A percentile compares a stretch with the other conserved stretches of the same genome.
Conservation (phyloP, 2,888 invertebrate genomes). For the Ditylenchus weischeri region DNA sequence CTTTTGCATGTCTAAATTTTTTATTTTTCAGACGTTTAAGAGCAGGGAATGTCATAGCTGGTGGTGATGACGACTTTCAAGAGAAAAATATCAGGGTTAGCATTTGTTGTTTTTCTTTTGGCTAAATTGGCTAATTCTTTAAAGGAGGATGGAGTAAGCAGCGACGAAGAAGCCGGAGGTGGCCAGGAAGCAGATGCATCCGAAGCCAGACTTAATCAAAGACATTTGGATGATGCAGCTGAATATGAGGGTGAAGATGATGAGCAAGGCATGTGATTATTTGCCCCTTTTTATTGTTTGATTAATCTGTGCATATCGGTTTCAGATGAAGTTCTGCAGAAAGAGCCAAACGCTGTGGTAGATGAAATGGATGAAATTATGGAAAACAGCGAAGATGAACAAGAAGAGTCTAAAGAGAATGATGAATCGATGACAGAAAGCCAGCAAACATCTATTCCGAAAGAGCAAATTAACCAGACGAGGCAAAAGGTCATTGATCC, state of each 20-base stretch:
- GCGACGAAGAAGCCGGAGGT: conserved; percentile 52
- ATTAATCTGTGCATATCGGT: not conserved
- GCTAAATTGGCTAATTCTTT: not conserved
- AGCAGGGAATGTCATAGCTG: conserved; percentile 21
- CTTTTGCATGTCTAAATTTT: too few species aligned
- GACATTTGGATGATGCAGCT: conserved; percentile 52
- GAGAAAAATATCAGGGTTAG: not conserved
- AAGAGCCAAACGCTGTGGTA: conserved; percentile 37
- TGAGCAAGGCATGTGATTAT: conserved; percentile 30
- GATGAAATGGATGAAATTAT: conserved; percentile 58
- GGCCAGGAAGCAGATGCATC: conserved; percentile 53
- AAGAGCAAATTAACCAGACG: too few species aligned
- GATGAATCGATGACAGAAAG: conserved; percentile 27
- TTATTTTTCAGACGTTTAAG: conserved; percentile 5
- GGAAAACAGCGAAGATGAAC: conserved; percentile 71
- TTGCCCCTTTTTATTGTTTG: not conserved
- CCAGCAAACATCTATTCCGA: too few species aligned
- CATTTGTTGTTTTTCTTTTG: not conserved
- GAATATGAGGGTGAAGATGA: conserved; percentile 57
- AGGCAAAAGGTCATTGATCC: conserved; percentile 8
- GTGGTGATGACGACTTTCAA: conserved; percentile 15
- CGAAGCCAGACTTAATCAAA: conserved; percentile 47
- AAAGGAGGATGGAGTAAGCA: conserved; percentile 34
- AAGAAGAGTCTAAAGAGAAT: conserved; percentile 49
- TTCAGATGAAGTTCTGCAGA: not conserved